Base-by-base conservation (phyloP, 2,113 vertebrate species). In the Aegotheles bennettii region DNA sequence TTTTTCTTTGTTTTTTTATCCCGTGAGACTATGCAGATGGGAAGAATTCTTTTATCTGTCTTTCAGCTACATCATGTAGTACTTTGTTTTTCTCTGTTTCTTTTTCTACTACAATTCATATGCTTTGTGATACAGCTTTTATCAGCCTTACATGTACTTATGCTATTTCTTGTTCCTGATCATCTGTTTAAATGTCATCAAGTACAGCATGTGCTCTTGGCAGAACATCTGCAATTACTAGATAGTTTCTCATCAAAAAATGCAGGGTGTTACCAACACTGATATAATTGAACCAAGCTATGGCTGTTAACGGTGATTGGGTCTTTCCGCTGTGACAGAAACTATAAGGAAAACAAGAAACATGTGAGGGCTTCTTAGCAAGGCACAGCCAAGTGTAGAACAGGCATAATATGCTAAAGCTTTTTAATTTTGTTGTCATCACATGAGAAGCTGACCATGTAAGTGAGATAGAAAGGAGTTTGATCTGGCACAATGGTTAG, bases 171-270 rank as follows among this genome's bases (percentile, higher is more conserved):
- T 91, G 68, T 67, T 95, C 80, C 70, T 59, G 61, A 92, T 95
- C 68, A 95, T 86, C 74, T 92, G 43, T 80, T 95, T 94, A 51
- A 67, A 79, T 94, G 92, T 75, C 90, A 92, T 51, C 76, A 73
- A 95, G 84, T 85, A 92, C 87, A 93, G 51, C 61, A 56, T 76
- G 90, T 93, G 75, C 74, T 87, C 47, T 94, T 91, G 82, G 78
- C 79, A 90, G 89, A 96, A 94, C 79, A 88, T 90, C 87, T 96
- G 96, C 91, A 96, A 84, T 93, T 93, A 91, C 71, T 82, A 92
- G 75, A 84, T 16, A 87, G 60, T 87, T 90, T 87, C 76, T 61
- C 74, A 53, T 77, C 78, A 94, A 36, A 87, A 87, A 95, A 82
- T 47, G 19, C 35, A 81, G 54, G 42, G 25, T 94, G 48, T 93